Evolutionary conservation across 2,797 vertebrate genomes (phyloP), one percentile per base, ranked within the genome.

Genomic region (Hyperoplus lanceolatus): DNA sequence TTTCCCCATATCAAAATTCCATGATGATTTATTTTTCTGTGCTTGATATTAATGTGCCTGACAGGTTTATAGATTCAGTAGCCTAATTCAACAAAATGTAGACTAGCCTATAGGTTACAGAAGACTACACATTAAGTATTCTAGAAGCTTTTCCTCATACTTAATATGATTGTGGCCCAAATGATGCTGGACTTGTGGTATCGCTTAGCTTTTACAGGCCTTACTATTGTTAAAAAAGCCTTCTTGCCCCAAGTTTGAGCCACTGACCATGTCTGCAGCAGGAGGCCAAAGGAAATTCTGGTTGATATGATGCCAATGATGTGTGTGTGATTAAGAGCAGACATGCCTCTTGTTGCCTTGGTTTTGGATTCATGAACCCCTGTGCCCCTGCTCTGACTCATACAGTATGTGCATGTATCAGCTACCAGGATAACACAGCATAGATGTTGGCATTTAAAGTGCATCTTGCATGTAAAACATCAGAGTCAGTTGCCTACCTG

Each of bases 21-120:
- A 15, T 15, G 8, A 14, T 4, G 8, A 4, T 0, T 61, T 0
- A 0, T 63, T 51, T 69, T 14, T 42, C 0, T 42, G 4, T 13
- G 8, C 45, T 6, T 65, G 6, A n/a, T 29, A 14, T 12, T 18
- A 53, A 10, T 75, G 6, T 0, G 3, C n/a, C 4, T 38, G 14
- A 4, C 1, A 15, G 18, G 4, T 39, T 58, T 12, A 11, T 48
- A 29, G 15, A 15, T 58, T 18, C 5, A 56, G 18, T 11, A 8
- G 21, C 14, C 36, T 21, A 29, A 29, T 29, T 29, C 29, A 29
- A 29, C 21, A 29, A 29, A 54, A 13, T 29, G 18, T 54, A 16
- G 6, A 45, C 1, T 45, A 46, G 29, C 29, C 29, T 29, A 29
- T 48, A 38, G 3, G 18, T 36, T 39, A 46, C 15, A 58, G 11